Conservation (phyloP, 2,888 invertebrate species). For the Polietes domitor region DNA sequence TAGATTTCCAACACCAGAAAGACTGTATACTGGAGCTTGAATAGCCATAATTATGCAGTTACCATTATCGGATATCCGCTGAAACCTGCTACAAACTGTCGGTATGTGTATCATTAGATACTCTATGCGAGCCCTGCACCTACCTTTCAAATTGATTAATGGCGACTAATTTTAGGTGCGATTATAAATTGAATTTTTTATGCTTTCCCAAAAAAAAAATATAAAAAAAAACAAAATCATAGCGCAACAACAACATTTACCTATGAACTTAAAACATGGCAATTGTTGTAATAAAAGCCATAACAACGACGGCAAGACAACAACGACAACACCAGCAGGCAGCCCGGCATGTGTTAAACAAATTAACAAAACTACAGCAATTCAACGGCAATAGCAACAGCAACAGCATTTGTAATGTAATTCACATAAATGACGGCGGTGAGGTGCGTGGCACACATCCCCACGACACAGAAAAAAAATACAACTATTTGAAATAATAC, state of each 20-base stretch:
- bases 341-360: slow-evolving; percentile 54
- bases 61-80: no score
- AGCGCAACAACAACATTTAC: background rate
- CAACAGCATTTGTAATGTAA: slow-evolving; percentile 33
- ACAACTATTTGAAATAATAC: slow-evolving; percentile 28
- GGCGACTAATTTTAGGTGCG: background rate
- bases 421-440: background rate
- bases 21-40: no score
- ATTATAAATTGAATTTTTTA: slow-evolving; percentile 1
- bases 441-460: slow-evolving; percentile 39
- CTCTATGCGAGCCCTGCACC: background rate
- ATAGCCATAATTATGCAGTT: no score
- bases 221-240: no score
- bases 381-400: slow-evolving; percentile 25
- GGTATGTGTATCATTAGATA: no score
- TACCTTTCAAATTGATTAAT: slow-evolving; percentile 3
- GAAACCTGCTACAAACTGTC: no score
- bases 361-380: slow-evolving; percentile 57
- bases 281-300: slow-evolving; percentile 22
- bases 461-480: background rate
- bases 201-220: no score
- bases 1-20: no score
- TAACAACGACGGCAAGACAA: slow-evolving; percentile 16
- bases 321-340: background rate
- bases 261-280: slow-evolving; percentile 6